Evolutionary conservation across 2,888 invertebrate species (phyloP).

Genomic region (Cataglyphis livida): DNA sequence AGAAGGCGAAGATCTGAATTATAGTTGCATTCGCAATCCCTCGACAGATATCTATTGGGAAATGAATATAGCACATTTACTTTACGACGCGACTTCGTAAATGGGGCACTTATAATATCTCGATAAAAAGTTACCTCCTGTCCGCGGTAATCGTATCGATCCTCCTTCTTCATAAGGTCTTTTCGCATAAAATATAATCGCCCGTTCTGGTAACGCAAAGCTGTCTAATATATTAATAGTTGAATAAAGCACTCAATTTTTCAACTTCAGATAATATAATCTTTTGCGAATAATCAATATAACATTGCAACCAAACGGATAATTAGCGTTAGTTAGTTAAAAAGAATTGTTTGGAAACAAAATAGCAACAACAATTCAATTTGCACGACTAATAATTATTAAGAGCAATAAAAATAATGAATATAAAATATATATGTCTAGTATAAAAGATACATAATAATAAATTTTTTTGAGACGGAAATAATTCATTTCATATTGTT

Average conservation of each 20-base stretch:
- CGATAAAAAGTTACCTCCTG: constrained; percentile 40
- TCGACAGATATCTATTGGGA: constrained; percentile 10
- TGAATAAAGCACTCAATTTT: constrained; percentile 57
- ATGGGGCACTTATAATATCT: constrained; percentile 43
- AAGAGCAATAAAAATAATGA: neutral
- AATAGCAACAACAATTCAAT: neutral
- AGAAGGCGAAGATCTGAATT: constrained; percentile 1
- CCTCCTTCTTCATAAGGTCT: constrained; percentile 34
- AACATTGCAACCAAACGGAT: neutral
- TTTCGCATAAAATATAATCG: constrained; percentile 39
- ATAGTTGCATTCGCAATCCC: neutral
- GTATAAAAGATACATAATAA: neutral
- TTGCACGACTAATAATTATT: neutral
- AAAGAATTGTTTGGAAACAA: neutral
- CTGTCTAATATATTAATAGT: constrained; percentile 59
- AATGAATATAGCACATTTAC: constrained; percentile 48
- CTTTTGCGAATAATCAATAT: constrained; percentile 31
- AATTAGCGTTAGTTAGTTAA: neutral
- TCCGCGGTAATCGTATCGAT: constrained; percentile 30
- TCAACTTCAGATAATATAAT: constrained; percentile 33
- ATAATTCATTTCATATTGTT: neutral
- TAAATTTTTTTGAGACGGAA: neutral
- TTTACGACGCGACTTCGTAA: constrained; percentile 32
- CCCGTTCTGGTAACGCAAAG: neutral
- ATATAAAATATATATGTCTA: neutral